phyloP scores from a whole-genome alignment of 2,888 invertebrate species.

The Andricus curvator region DNA sequence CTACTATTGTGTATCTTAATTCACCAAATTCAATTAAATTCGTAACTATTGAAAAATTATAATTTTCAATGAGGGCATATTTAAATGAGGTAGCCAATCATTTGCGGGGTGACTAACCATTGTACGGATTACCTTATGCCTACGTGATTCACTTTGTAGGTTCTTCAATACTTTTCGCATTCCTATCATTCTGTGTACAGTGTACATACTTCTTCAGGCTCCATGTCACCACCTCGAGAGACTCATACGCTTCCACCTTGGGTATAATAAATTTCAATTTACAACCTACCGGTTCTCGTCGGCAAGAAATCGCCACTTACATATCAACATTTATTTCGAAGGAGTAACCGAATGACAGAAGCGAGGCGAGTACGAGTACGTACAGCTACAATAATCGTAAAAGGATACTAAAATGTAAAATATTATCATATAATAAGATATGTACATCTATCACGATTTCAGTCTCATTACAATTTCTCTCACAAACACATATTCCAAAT shows the following conservation, averaged over 20 bases:
- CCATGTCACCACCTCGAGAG: constrained; percentile 39
- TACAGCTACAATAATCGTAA: constrained; percentile 1
- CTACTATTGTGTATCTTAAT: too few relatives aligned
- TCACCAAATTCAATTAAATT: too few relatives aligned
- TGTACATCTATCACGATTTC: background rate
- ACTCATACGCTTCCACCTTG: constrained; percentile 29
- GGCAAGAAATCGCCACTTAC: constrained; percentile 10
- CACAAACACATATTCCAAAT: background rate
- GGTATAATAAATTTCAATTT: constrained; percentile 41
- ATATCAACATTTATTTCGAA: constrained; percentile 4
- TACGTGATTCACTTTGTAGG: constrained; percentile 12
- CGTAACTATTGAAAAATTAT: too few relatives aligned
- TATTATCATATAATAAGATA: background rate
- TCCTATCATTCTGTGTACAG: constrained; percentile 29
- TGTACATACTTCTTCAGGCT: constrained; percentile 37
- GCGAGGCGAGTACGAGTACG: background rate
- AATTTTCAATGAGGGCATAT: too few relatives aligned
- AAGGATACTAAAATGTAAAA: background rate
- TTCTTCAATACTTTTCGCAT: constrained; percentile 30
- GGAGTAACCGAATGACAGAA: background rate
- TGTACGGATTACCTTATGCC: too few relatives aligned
- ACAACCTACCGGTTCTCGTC: constrained; percentile 15
- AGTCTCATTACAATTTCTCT: background rate
- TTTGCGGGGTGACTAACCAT: too few relatives aligned
- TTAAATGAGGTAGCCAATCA: too few relatives aligned